A percentile compares a stretch with the other conserved stretches of the same genome.
These are phyloP conservation scores for Chaetorhynchus papuensis DNA, from an alignment of 2,113 vertebrate species.

Conservation along the genomic window DNA sequence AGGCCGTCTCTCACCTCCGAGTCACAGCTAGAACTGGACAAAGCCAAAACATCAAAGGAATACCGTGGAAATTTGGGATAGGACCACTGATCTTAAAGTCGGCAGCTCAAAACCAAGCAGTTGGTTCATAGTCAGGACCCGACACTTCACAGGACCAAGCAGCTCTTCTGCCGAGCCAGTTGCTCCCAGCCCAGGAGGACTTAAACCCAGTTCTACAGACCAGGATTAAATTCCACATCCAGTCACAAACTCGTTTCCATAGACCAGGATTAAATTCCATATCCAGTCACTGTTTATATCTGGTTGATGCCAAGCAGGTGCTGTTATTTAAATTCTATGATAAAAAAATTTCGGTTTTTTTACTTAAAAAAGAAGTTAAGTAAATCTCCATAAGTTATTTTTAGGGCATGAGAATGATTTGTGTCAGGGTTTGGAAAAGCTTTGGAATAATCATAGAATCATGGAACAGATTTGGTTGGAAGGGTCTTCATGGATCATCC, in stretches of 20 bases:
- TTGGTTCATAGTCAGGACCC: neutral
- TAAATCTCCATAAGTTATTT: neutral
- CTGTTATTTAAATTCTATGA: neutral
- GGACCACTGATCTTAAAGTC: neutral
- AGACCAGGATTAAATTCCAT: neutral
- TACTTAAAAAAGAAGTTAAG: neutral
- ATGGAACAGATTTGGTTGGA: neutral
- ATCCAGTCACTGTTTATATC: neutral
- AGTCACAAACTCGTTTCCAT: neutral
- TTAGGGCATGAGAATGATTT: accelerated
- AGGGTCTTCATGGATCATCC: neutral
- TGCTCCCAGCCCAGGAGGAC: neutral
- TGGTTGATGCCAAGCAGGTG: neutral
- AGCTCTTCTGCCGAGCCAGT: neutral
- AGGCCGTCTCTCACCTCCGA: neutral
- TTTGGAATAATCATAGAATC: neutral
- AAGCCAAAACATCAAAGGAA: neutral
- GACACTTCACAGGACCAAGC: neutral
- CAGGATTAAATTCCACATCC: neutral
- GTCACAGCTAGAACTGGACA: neutral
- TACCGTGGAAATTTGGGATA: neutral
- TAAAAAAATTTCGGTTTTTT: neutral
- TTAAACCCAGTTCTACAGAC: neutral
- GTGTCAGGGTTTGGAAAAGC: neutral
- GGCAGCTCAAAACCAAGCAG: neutral